Evolutionary conservation across 2,113 vertebrate genomes (phyloP).

Genomic region (Tenebrosternarchus preto): DNA sequence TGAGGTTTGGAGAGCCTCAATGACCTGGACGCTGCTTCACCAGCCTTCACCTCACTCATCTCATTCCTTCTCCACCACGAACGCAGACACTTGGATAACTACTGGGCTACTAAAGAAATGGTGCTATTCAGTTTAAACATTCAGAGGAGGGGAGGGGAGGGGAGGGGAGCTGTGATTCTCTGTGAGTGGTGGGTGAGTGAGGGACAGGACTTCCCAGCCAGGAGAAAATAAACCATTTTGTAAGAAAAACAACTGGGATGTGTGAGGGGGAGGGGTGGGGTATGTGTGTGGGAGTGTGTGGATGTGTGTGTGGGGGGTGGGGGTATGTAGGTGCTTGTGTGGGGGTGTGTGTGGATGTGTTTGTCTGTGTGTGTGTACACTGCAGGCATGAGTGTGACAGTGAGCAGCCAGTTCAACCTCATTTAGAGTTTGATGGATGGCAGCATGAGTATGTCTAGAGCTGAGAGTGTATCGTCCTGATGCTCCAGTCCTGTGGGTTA

Average conservation of each 20-base stretch:
- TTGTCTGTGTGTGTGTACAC: too few relatives aligned
- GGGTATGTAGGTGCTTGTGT: constrained; percentile 40
- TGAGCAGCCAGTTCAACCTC: constrained; percentile 46
- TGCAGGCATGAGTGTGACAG: constrained; percentile 1
- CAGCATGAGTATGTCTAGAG: constrained; percentile 61
- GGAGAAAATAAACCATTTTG: too few relatives aligned
- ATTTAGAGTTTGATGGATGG: constrained; percentile 71
- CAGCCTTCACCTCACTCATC: constrained; percentile 50
- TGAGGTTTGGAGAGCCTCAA: constrained; percentile 68
- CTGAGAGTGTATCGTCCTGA: constrained; percentile 62
- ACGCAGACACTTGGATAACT: constrained; percentile 72
- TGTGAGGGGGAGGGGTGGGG: too few relatives aligned
- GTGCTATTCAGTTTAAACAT: constrained; percentile 70
- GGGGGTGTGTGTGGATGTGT: constrained; percentile 4
- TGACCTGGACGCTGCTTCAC: constrained; percentile 61
- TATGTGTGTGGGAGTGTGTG: too few relatives aligned
- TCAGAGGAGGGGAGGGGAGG: constrained; percentile 36
- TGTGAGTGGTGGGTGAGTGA: neutral
- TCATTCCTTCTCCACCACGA: constrained; percentile 52
- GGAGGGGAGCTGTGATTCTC: too few relatives aligned
- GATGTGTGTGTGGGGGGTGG: too few relatives aligned
- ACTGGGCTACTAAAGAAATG: constrained; percentile 61
- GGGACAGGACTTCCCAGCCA: constrained; percentile 6
- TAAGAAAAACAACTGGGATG: neutral
- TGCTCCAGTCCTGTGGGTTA: constrained; percentile 51